Conservation (phyloP, 2,797 vertebrate species). For the Rhabdomys pumilio region DNA sequence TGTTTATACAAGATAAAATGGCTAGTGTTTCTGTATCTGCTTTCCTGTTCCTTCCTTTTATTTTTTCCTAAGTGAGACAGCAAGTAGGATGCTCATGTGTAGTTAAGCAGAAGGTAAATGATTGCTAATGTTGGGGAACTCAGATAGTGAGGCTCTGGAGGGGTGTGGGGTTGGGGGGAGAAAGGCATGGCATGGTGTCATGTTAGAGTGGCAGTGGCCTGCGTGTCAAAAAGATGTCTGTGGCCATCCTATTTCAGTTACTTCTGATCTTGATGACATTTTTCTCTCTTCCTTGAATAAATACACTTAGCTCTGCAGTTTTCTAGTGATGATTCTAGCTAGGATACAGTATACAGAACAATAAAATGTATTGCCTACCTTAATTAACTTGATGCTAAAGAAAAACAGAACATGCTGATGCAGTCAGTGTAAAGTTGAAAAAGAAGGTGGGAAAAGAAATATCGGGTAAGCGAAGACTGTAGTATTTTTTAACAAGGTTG, state of each 20-base stretch:
- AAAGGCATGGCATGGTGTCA: neutral
- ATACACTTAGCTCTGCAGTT: neutral
- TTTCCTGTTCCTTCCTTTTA: accelerated
- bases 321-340: neutral
- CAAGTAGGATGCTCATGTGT: neutral
- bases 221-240: neutral
- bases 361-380: neutral
- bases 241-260: neutral
- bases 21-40: neutral
- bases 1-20: neutral
- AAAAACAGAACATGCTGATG: neutral
- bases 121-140: neutral
- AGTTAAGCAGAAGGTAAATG: neutral
- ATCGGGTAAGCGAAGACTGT: neutral
- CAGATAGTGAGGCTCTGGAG: neutral
- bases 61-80: neutral
- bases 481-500: neutral
- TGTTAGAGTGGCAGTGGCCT: neutral
- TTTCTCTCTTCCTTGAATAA: neutral
- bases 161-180: too few relatives aligned
- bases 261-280: neutral
- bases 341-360: neutral
- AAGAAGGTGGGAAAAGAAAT: neutral
- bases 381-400: neutral
- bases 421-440: neutral